Conservation (phyloP, 2,888 invertebrate genomes). For the Scaptomyza flava region DNA sequence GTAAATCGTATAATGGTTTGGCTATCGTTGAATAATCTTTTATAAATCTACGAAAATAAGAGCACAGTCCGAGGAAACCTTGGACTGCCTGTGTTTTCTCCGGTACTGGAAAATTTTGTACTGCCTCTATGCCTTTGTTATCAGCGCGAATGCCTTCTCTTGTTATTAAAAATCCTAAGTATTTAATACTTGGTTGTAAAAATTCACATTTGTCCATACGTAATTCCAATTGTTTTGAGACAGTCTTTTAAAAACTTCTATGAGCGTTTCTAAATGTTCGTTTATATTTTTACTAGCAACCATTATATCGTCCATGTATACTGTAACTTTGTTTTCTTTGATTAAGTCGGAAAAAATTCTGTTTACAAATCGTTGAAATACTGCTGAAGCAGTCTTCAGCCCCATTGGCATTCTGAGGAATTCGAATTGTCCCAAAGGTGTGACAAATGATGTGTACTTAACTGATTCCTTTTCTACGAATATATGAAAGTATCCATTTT, state of each 20-base stretch:
- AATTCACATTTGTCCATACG: too few species aligned
- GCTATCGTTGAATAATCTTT: constrained; percentile 8
- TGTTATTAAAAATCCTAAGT: constrained; percentile 4
- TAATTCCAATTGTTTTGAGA: too few species aligned
- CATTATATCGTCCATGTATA: too few species aligned
- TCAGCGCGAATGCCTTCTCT: background rate
- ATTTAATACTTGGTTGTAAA: background rate
- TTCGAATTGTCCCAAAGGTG: too few species aligned
- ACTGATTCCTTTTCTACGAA: background rate
- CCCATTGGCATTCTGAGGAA: constrained; percentile 5
- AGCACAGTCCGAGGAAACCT: constrained; percentile 15
- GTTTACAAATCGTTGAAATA: constrained; percentile 3
- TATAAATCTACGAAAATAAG: constrained; percentile 11
- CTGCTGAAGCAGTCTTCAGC: background rate
- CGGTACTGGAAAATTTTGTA: background rate
- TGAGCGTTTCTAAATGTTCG: too few species aligned
- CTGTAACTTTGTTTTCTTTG: background rate
- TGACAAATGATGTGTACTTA: background rate
- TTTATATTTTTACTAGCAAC: too few species aligned
- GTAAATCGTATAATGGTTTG: constrained; percentile 13
- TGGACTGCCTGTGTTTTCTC: constrained; percentile 5
- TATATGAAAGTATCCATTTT: constrained; percentile 1
- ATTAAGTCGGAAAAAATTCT: background rate
- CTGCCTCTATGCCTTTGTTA: background rate
- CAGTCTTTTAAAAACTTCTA: too few species aligned